Conservation (phyloP, 1,140 invertebrate genomes). For the Ganaspis sp. region DNA sequence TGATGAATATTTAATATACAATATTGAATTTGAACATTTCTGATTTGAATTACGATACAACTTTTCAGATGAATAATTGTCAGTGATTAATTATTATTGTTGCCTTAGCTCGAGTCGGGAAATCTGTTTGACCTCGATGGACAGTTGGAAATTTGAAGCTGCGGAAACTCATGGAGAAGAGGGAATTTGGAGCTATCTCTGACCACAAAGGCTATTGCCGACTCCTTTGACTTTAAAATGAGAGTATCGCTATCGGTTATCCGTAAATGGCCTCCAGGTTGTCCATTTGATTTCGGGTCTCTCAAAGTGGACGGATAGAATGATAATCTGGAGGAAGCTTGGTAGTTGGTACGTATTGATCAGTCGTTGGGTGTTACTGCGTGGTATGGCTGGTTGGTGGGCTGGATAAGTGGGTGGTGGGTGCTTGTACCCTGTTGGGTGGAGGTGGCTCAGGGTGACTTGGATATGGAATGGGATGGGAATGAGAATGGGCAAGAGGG, state of each 20-base stretch:
- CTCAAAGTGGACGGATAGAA: slow-evolving; percentile 61
- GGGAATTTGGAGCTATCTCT: not conserved
- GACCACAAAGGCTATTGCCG: slow-evolving; percentile 11
- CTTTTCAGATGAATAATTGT: not conserved
- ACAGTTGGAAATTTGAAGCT: slow-evolving; percentile 12
- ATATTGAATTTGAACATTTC: too few species aligned
- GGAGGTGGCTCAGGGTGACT: slow-evolving; percentile 48
- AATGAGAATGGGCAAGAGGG: slow-evolving; percentile 58
- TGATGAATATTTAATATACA: too few species aligned
- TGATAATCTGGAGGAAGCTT: slow-evolving; percentile 69
- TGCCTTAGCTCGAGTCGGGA: not conserved
- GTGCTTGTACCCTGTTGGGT: slow-evolving; percentile 61
- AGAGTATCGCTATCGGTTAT: slow-evolving; percentile 14
- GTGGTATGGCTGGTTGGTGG: slow-evolving; percentile 48
- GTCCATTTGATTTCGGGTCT: slow-evolving; percentile 58
- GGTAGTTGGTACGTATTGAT: slow-evolving; percentile 73
- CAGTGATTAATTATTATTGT: not conserved
- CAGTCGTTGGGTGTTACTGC: slow-evolving; percentile 70
- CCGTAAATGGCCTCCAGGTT: slow-evolving; percentile 29
- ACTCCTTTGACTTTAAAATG: slow-evolving; percentile 23
- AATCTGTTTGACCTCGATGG: not conserved
- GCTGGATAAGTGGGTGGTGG: slow-evolving; percentile 59
- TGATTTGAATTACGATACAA: not conserved
- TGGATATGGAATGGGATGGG: slow-evolving; percentile 55
- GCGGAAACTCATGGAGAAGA: not conserved